Evolutionary conservation across 1,140 invertebrate species (phyloP).

Genomic region (Neodiprion lecontei): DNA sequence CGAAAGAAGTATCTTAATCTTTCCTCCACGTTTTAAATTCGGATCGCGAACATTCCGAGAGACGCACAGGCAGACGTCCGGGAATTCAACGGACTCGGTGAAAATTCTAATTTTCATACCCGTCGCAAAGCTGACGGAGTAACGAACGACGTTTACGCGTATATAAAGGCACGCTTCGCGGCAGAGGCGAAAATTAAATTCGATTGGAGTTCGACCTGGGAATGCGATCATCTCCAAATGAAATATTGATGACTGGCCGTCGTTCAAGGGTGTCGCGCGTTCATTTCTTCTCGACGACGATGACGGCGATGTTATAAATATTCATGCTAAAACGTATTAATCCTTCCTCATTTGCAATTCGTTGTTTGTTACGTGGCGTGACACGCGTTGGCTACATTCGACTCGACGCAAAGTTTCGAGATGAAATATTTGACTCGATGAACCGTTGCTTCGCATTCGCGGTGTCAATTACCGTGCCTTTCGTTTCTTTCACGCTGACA

Average conservation of each 20-base stretch:
- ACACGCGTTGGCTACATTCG: too few species aligned
- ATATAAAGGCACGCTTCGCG: too few species aligned
- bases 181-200: neutral
- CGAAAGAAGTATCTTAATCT: too few species aligned
- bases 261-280: constrained; percentile 10
- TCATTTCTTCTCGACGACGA: constrained; percentile 37
- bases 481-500: neutral
- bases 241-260: constrained; percentile 38
- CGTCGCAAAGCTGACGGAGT: neutral
- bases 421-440: too few species aligned
- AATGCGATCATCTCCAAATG: constrained; percentile 22
- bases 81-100: too few species aligned
- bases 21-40: too few species aligned
- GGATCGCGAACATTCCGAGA: too few species aligned
- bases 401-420: too few species aligned
- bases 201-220: neutral
- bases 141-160: too few species aligned
- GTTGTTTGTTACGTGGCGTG: too few species aligned
- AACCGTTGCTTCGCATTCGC: neutral
- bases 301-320: constrained; percentile 36
- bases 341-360: neutral
- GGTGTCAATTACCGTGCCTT: neutral
- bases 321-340: constrained; percentile 28
- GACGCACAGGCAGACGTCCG: too few species aligned
- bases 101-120: neutral